Conservation (phyloP, 2,797 vertebrate species). For the Coccyzus lansbergi region DNA sequence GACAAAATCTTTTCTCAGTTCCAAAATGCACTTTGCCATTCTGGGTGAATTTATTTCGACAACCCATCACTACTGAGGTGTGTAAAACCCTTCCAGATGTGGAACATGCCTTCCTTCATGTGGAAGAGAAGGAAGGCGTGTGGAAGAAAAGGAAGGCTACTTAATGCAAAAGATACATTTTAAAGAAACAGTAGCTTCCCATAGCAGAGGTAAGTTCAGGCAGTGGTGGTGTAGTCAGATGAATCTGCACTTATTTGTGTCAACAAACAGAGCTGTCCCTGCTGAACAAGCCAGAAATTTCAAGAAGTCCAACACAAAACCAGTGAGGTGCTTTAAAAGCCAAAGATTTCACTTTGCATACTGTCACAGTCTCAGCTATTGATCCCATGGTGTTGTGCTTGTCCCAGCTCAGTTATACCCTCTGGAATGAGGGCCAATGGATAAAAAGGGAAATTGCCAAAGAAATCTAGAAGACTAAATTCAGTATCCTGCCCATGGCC, state of each 20-base stretch:
- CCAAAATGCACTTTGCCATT: neutral
- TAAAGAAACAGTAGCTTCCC: neutral
- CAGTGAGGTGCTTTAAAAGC: neutral
- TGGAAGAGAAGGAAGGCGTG: neutral
- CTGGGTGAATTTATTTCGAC: neutral
- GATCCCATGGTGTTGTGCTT: fast-evolving
- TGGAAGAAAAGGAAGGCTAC: neutral
- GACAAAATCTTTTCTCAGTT: neutral
- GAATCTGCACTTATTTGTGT: neutral
- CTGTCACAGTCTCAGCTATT: neutral
- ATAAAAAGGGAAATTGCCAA: neutral
- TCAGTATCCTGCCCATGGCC: neutral
- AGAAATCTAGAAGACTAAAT: neutral
- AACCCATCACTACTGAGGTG: neutral
- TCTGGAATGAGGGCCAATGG: neutral
- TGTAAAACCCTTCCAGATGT: neutral
- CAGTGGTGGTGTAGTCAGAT: neutral
- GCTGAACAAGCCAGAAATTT: neutral
- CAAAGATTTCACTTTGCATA: neutral
- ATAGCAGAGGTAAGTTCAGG: neutral
- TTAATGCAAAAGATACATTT: neutral
- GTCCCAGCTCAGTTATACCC: neutral
- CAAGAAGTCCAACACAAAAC: neutral
- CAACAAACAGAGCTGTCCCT: neutral
- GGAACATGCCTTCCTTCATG: neutral